These are phyloP conservation scores for Neogale vison DNA, from an alignment of 2,113 vertebrate genomes.

Conservation along the genomic window DNA sequence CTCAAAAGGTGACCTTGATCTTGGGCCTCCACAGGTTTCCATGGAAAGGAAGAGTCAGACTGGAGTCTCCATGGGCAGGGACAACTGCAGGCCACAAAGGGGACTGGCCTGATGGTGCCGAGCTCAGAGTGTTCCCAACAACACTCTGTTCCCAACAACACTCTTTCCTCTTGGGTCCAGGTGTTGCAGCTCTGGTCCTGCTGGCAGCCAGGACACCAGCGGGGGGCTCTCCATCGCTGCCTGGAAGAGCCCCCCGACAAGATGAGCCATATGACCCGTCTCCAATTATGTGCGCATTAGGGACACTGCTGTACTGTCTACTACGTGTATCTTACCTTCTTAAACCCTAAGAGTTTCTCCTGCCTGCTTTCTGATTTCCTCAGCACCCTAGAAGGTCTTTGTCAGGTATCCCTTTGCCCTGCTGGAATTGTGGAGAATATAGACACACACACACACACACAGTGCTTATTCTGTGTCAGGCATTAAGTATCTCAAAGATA, in stretches of 20 bases:
- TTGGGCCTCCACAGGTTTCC: background rate
- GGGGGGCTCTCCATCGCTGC: background rate
- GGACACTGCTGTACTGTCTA: accelerated
- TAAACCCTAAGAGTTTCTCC: background rate
- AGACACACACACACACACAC: background rate
- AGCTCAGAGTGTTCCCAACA: background rate
- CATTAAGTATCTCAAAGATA: background rate
- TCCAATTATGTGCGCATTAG: accelerated
- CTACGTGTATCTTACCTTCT: accelerated
- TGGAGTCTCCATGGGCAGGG: accelerated
- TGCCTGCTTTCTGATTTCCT: background rate
- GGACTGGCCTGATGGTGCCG: background rate
- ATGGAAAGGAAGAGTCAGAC: background rate
- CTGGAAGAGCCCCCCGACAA: background rate
- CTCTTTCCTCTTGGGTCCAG: background rate
- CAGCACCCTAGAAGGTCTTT: background rate
- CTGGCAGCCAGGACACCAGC: background rate
- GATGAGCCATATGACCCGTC: background rate
- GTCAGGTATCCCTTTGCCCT: background rate
- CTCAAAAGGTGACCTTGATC: background rate
- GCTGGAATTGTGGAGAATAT: background rate
- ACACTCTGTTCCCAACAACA: accelerated
- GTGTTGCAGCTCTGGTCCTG: background rate
- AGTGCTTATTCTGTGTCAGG: background rate
- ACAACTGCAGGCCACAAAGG: background rate